Evolutionary conservation across 1,140 invertebrate genomes (phyloP), one percentile per base, ranked within the genome.

Genomic region (Drosophila pandora): DNA sequence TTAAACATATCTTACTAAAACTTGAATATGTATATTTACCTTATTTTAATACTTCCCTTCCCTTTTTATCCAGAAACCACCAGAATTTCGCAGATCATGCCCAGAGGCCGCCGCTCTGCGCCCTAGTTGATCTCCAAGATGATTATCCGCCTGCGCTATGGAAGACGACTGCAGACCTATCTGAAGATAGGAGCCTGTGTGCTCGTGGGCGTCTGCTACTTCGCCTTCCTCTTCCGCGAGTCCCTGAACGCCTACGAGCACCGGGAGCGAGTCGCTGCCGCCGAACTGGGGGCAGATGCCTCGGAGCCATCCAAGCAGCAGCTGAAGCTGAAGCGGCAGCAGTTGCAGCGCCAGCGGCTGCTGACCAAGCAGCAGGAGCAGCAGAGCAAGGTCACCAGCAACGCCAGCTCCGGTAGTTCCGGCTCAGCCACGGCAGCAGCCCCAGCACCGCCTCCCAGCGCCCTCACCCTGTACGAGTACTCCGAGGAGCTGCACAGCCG

Each of bases 401-500:
- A 76, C 28, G 43, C 30, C 21, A 63, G 48, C 52, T 39, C 55
- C 1, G 23, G n/a, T 9, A 30, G 41, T 21, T 39, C 58, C n/a
- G 22, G 17, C 17, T 17, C 48, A 0, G 28, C 55, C 0, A 10
- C 28, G 2, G 43, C 49, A 13, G 49, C 13, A 13, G 57, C 41
- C 13, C 30, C 48, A 8, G 23, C 32, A 2, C 50, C 45, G 2
- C 59, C 69, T 3, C 50, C 58, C 0, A 90, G 75, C 41, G 91
- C 91, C 0, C 21, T 91, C 0, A 92, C 91, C n/a, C 78, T 91
- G 6, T 92, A 92, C 48, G 90, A 91, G 37, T 92, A 92, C 55
- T 91, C 90, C 25, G 91, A 92, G 57, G 91, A 92, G 45, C 60
- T 91, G 39, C 90, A 91, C 54, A 91, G 78, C 28, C 72, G 84